Base-by-base conservation (phyloP, 2,113 vertebrate genomes). In the Oreotragus oreotragus region DNA sequence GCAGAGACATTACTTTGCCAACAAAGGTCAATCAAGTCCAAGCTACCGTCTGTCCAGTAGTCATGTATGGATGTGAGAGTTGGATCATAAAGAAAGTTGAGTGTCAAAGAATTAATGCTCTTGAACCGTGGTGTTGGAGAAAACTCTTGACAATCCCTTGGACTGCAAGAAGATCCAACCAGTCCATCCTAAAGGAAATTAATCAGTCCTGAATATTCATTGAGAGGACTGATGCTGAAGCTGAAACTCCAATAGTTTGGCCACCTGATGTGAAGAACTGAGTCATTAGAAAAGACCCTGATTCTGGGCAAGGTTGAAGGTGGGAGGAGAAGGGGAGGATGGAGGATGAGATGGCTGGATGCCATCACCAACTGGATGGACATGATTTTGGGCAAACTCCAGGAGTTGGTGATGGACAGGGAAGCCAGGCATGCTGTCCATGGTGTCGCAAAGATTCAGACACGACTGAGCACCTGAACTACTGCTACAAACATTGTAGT, bases 381-480 rank as follows among this genome's bases (percentile, higher is more conserved):
- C 10, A 0, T 73, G 66, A 73, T 19, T 73, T 23, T 73, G 21
- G 21, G 66, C 66, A 73, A 39, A 36, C 66, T 23, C 66, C 0
- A 0, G 66, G 66, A 73, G 10, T 11, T 25, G 36, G 21, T 73
- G 36, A 39, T 39, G 66, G 36, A 73, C 66, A 73, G 10, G 10
- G 19, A 73, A 39, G 66, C 66, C 19, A 73, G 66, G 10, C 1
- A 6, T 70, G 66, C 66, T 73, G 36, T 73, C 36, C 11, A 73
- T 13, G 66, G 36, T 39, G 36, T 39, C 10, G 2, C 66, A 6
- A 13, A 70, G 66, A 70, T 10, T 73, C 66, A 73, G 66, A 73
- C 36, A 73, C 0, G 10, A 23, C 19, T 23, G 66, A 70, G n/a
- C 10, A 39, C 23, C n/a, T 0, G 0, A 73, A 23, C 36, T 39